These are phyloP conservation scores for Heterodera filipjevi DNA, from an alignment of 2,888 invertebrate genomes.

Conservation along the genomic window DNA sequence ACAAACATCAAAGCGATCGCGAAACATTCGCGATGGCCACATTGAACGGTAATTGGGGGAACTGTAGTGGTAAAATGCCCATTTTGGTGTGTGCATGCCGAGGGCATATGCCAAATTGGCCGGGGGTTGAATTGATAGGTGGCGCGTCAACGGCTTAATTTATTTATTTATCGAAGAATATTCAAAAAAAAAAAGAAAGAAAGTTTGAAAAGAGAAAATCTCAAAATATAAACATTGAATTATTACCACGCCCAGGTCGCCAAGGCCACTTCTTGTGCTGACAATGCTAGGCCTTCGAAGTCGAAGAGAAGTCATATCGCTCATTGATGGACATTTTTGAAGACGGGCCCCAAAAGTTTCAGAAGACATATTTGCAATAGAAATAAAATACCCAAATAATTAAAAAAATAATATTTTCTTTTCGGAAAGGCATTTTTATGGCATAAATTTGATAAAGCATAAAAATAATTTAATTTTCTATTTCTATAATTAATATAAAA, in stretches of 20 bases:
- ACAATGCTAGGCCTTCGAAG: background rate
- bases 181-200: background rate
- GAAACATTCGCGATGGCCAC: conserved; percentile 6
- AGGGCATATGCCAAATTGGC: conserved; percentile 18
- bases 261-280: background rate
- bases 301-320: background rate
- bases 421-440: no score
- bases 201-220: background rate
- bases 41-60: background rate
- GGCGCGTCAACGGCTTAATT: background rate
- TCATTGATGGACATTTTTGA: background rate
- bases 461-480: no score
- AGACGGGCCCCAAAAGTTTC: background rate
- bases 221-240: background rate
- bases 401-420: no score
- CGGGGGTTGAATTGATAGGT: conserved; percentile 11
- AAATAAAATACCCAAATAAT: no score
- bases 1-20: conserved; percentile 14
- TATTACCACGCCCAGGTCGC: background rate
- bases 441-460: no score
- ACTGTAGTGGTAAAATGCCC: conserved; percentile 21
- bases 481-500: no score
- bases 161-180: background rate
- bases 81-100: conserved; percentile 1
- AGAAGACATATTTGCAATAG: no score